Evolutionary conservation across 2,797 vertebrate species (phyloP).

Genomic region (Onychomys leucogaster): DNA sequence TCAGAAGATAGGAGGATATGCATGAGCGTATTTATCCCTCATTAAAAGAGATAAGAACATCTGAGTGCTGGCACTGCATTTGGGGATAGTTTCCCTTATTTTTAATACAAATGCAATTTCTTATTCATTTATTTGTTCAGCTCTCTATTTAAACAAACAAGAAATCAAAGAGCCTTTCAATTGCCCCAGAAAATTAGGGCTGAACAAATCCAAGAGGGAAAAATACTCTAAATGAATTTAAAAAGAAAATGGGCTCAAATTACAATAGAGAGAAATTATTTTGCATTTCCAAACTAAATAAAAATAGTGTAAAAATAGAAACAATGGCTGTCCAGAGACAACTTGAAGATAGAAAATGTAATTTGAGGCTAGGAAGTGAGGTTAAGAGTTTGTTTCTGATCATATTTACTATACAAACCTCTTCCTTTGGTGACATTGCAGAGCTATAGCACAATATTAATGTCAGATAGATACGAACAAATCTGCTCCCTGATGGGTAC

Average conservation of each 20-base stretch:
- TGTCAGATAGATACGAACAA: background rate
- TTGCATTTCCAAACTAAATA: slow-evolving; percentile 10
- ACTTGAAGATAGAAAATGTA: background rate
- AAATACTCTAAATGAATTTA: background rate
- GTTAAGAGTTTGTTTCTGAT: background rate
- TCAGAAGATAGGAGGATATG: background rate
- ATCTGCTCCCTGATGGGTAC: background rate
- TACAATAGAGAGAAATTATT: slow-evolving; percentile 36
- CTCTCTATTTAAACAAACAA: background rate
- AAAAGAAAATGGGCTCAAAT: background rate
- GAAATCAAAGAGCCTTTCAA: background rate
- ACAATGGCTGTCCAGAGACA: background rate
- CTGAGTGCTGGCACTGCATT: background rate
- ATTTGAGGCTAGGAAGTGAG: background rate
- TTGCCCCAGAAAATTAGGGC: background rate
- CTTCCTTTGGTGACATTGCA: background rate
- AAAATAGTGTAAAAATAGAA: background rate
- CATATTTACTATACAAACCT: background rate
- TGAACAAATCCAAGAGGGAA: background rate
- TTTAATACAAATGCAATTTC: background rate
- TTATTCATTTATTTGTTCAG: background rate
- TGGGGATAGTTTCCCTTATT: background rate
- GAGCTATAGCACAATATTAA: background rate
- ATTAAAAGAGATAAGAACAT: background rate
- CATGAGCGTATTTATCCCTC: background rate